These are phyloP conservation scores for Reticulitermes lucifugus DNA, from an alignment of 2,888 invertebrate species.

Conservation along the genomic window DNA sequence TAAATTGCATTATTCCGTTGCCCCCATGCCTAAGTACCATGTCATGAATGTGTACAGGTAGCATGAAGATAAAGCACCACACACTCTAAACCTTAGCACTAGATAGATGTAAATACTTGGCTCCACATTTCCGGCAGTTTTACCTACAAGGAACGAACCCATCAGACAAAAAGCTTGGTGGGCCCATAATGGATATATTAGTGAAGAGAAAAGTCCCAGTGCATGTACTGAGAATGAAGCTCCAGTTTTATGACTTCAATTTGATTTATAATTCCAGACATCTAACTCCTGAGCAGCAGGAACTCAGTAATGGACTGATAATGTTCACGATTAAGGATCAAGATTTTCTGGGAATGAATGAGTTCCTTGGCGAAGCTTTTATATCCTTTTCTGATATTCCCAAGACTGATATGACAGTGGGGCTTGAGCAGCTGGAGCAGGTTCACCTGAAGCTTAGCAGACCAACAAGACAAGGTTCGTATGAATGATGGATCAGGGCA, in stretches of 20 bases:
- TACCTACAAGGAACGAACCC: too few species aligned
- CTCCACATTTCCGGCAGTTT: too few species aligned
- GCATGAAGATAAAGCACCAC: too few species aligned
- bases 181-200: too few species aligned
- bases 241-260: neutral
- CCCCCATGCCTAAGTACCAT: too few species aligned
- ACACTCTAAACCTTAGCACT: too few species aligned
- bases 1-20: too few species aligned
- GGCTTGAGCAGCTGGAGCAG: conserved; percentile 73
- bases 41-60: too few species aligned
- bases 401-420: conserved; percentile 70
- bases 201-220: too few species aligned
- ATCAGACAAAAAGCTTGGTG: too few species aligned
- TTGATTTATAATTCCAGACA: conserved; percentile 65
- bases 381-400: conserved; percentile 82
- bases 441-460: conserved; percentile 77
- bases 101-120: too few species aligned
- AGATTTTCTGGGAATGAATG: conserved; percentile 92
- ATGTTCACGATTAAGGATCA: conserved; percentile 96
- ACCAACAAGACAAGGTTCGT: conserved; percentile 75
- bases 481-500: neutral
- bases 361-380: conserved; percentile 96
- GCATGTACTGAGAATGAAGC: neutral
- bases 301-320: conserved; percentile 76
- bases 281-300: conserved; percentile 79